Conservation (phyloP, 2,113 vertebrate genomes). For the Euleptes europaea region DNA sequence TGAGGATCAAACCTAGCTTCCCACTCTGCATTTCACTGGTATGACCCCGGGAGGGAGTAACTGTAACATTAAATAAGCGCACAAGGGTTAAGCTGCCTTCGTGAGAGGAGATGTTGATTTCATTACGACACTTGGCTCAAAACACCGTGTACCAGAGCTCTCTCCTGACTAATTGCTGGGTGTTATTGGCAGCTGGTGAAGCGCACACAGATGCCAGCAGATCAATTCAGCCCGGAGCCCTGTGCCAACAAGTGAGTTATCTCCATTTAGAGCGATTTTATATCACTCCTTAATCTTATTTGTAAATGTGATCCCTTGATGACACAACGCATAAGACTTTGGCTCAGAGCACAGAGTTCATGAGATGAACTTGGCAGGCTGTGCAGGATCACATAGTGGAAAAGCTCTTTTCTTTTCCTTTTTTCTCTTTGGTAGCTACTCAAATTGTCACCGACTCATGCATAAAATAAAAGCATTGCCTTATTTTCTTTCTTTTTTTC, state of each 20-base stretch:
- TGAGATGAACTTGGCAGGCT: constrained; percentile 48
- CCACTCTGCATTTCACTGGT: neutral
- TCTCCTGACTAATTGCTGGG: constrained; percentile 61
- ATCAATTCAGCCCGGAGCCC: constrained; percentile 61
- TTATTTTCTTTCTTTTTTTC: neutral
- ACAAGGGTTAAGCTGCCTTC: constrained; percentile 50
- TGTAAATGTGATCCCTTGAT: constrained; percentile 54
- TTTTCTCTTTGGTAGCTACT: neutral
- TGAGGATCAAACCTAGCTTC: neutral
- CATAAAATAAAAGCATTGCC: too few relatives aligned
- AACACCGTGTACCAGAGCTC: constrained; percentile 34
- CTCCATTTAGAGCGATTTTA: constrained; percentile 67
- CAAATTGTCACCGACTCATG: too few relatives aligned
- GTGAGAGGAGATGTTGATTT: constrained; percentile 56
- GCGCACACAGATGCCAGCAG: constrained; percentile 38
- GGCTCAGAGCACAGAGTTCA: constrained; percentile 35
- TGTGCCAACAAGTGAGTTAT: constrained; percentile 68
- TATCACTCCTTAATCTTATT: constrained; percentile 70
- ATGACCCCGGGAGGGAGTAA: neutral
- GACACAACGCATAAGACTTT: constrained; percentile 57
- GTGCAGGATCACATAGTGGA: constrained; percentile 22
- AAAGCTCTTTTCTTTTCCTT: neutral
- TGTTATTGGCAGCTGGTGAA: constrained; percentile 64
- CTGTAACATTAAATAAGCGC: neutral
- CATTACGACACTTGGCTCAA: constrained; percentile 52